These are phyloP conservation scores for Bothrops jararaca DNA, from an alignment of 2,113 vertebrate genomes.

Conservation along the genomic window DNA sequence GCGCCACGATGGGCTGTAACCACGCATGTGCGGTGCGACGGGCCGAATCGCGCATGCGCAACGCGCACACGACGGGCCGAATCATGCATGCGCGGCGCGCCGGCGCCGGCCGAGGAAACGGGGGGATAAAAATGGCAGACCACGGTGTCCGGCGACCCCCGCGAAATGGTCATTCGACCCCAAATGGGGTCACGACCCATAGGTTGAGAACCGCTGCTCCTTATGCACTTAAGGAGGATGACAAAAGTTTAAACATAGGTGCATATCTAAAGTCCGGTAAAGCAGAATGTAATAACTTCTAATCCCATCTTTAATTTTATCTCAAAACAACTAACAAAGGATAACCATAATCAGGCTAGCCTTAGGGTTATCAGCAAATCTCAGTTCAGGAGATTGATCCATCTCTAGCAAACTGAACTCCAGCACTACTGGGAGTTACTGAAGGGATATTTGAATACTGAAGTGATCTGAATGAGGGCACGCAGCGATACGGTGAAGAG, in stretches of 20 bases:
- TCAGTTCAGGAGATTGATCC: not conserved
- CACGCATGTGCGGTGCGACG: too few relatives aligned
- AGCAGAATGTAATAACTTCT: not conserved
- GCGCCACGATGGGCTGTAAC: too few relatives aligned
- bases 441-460: not conserved
- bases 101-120: too few relatives aligned
- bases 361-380: not conserved
- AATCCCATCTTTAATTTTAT: not conserved
- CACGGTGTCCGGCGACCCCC: too few relatives aligned
- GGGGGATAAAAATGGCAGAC: too few relatives aligned
- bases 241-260: not conserved
- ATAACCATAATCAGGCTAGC: not conserved
- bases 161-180: too few relatives aligned
- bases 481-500: not conserved
- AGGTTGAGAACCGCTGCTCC: too few relatives aligned
- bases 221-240: not conserved
- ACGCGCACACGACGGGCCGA: too few relatives aligned
- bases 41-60: too few relatives aligned
- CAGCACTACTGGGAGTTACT: not conserved
- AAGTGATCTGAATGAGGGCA: not conserved
- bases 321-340: not conserved
- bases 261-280: not conserved
- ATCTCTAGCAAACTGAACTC: not conserved
- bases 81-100: too few relatives aligned
- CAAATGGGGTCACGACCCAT: too few relatives aligned